Percentiles rank a stretch among this genome's conserved stretches.
Evolutionary conservation across 2,888 invertebrate species (phyloP).

Genomic region (Pantelozetes paolii): DNA sequence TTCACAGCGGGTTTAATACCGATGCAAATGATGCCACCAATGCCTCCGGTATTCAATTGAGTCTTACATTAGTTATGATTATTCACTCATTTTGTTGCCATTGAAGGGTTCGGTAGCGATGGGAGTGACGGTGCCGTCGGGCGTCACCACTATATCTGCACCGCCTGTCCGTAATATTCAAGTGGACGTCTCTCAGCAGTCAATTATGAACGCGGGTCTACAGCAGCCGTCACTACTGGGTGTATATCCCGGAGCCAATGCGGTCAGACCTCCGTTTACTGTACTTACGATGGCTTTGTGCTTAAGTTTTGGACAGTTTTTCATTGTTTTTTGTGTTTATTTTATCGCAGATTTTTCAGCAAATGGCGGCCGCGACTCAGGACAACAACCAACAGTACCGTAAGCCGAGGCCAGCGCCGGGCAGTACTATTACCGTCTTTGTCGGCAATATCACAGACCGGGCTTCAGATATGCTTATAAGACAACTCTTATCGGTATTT

Average conservation of each 20-base stretch:
- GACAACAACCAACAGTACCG: neutral
- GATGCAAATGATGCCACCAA: slow-evolving; percentile 34
- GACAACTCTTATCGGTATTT: slow-evolving; percentile 69
- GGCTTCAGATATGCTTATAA: slow-evolving; percentile 90
- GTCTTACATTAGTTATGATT: neutral
- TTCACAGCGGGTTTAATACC: neutral
- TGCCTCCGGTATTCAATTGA: slow-evolving; percentile 11
- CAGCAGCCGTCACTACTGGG: slow-evolving; percentile 10
- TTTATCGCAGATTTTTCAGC: slow-evolving; percentile 28
- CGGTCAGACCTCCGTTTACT: slow-evolving; percentile 27
- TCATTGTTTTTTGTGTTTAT: neutral
- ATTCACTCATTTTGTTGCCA: neutral
- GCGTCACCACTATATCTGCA: slow-evolving; percentile 43
- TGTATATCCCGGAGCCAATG: slow-evolving; percentile 32
- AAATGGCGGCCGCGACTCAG: slow-evolving; percentile 33
- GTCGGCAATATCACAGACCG: slow-evolving; percentile 93
- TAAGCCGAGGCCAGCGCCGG: slow-evolving; percentile 52
- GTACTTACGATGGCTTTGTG: neutral
- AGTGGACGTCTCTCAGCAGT: neutral
- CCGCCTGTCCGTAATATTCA: slow-evolving; percentile 42
- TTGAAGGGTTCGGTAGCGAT: slow-evolving; percentile 11
- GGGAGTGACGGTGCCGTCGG: slow-evolving; percentile 43
- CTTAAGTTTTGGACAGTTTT: neutral
- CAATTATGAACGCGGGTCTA: neutral
- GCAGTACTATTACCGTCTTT: slow-evolving; percentile 93